These are phyloP conservation scores for Phoenicopterus ruber DNA, from an alignment of 2,113 vertebrate genomes.

Conservation along the genomic window DNA sequence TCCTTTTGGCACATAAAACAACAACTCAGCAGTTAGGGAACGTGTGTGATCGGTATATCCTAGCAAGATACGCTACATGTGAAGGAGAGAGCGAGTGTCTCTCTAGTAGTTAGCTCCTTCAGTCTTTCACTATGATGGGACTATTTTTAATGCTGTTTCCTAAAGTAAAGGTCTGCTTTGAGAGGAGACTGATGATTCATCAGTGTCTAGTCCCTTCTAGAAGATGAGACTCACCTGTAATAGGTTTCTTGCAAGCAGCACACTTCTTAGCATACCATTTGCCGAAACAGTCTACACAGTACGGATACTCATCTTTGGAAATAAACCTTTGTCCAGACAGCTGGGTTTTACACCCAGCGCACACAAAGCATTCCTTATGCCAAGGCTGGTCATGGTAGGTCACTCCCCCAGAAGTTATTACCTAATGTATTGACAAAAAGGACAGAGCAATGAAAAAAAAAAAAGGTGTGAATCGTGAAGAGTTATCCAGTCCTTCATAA, in stretches of 20 bases:
- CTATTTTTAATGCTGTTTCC: background rate
- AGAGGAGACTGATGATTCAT: background rate
- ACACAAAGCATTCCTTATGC: constrained; percentile 81
- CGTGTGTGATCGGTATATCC: accelerated
- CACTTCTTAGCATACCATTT: constrained; percentile 73
- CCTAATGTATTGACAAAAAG: constrained; percentile 53
- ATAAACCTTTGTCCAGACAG: constrained; percentile 74
- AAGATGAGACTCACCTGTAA: constrained; percentile 69
- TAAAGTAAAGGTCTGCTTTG: background rate
- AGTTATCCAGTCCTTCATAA: background rate
- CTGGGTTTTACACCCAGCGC: constrained; percentile 71
- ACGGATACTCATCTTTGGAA: constrained; percentile 74
- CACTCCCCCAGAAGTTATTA: constrained; percentile 74
- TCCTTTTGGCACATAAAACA: background rate
- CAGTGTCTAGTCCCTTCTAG: background rate
- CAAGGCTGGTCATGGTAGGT: constrained; percentile 73
- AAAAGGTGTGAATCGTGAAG: background rate
- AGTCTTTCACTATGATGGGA: background rate
- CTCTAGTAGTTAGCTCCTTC: background rate
- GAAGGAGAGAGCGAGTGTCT: background rate
- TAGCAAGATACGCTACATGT: background rate
- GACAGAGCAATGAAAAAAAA: background rate
- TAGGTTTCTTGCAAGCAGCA: constrained; percentile 68
- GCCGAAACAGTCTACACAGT: constrained; percentile 78
- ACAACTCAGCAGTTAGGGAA: background rate